These are phyloP conservation scores for Acanthisitta chloris DNA, from an alignment of 2,113 vertebrate genomes.

Conservation along the genomic window DNA sequence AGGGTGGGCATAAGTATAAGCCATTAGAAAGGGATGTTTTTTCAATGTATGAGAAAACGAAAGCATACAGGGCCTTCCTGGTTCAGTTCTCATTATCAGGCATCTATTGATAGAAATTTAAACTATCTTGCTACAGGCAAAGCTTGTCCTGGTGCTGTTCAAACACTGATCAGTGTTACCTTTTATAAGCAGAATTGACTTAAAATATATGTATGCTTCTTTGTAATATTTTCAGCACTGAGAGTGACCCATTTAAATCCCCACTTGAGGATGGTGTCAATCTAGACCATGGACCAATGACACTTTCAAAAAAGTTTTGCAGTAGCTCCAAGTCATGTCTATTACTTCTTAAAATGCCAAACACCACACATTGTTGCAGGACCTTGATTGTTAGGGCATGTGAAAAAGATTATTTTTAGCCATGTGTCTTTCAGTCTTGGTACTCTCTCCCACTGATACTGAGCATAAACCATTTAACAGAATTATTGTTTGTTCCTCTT, in stretches of 20 bases:
- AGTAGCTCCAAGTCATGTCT: neutral
- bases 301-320: neutral
- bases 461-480: neutral
- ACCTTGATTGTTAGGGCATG: neutral
- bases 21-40: neutral
- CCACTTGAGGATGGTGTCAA: neutral
- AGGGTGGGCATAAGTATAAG: neutral
- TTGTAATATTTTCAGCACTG: neutral
- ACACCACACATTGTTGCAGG: neutral
- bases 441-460: neutral
- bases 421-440: neutral
- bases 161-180: neutral
- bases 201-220: neutral
- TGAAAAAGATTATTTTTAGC: neutral
- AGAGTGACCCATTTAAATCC: neutral
- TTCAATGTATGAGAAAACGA: neutral
- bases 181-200: neutral
- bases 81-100: neutral
- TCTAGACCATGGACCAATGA: neutral
- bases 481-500: neutral
- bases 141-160: neutral
- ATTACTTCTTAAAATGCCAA: neutral
- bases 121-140: neutral
- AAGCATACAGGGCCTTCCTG: neutral
- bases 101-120: neutral